These are phyloP conservation scores for Oryzias curvinotus DNA, from an alignment of 2,113 vertebrate genomes.

Conservation along the genomic window DNA sequence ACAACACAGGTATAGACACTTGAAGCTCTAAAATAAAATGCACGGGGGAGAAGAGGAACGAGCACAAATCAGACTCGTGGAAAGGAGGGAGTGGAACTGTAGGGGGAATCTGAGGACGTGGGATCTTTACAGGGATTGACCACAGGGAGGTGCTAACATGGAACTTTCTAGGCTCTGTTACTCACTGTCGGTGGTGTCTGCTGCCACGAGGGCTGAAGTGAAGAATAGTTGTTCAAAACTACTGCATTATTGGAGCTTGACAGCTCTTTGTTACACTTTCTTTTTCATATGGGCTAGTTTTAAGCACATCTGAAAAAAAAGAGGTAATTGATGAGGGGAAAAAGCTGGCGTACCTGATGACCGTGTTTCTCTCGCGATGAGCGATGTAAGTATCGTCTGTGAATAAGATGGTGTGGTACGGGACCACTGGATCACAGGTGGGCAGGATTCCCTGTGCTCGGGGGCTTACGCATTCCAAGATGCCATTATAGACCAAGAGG, in stretches of 20 bases:
- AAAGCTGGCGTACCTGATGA: constrained; percentile 80
- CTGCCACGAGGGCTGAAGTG: constrained; percentile 66
- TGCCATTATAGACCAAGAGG: constrained; percentile 93
- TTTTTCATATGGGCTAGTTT: too few species aligned
- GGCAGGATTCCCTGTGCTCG: constrained; percentile 87
- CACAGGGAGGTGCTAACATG: constrained; percentile 56
- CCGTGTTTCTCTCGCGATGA: constrained; percentile 81
- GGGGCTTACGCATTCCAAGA: constrained; percentile 85
- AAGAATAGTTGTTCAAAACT: constrained; percentile 59
- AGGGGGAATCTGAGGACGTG: constrained; percentile 20
- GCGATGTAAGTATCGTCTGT: constrained; percentile 80
- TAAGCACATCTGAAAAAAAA: background rate
- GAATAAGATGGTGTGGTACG: constrained; percentile 94
- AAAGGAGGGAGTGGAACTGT: constrained; percentile 19
- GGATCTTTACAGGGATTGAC: constrained; percentile 46
- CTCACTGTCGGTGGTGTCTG: constrained; percentile 68
- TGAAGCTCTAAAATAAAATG: background rate
- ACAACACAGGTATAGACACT: background rate
- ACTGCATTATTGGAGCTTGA: background rate
- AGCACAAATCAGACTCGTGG: constrained; percentile 28
- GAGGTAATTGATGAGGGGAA: background rate
- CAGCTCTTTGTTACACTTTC: background rate
- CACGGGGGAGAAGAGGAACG: background rate
- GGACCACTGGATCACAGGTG: constrained; percentile 85
- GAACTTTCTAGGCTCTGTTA: constrained; percentile 47